These are phyloP conservation scores for Dasyurus viverrinus DNA, from an alignment of 2,113 vertebrate genomes.

Conservation along the genomic window DNA sequence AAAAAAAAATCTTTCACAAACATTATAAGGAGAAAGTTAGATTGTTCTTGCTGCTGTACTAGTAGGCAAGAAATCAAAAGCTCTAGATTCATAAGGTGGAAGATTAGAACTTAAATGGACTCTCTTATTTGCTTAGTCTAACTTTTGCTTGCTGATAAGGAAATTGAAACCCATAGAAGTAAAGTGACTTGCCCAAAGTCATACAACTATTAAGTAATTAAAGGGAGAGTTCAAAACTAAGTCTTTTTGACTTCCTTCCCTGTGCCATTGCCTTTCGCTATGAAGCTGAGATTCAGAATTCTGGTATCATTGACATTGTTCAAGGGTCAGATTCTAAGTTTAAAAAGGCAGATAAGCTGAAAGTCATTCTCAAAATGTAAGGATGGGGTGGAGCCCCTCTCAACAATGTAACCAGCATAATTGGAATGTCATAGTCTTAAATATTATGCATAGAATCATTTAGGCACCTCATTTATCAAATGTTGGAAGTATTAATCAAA, in stretches of 20 bases:
- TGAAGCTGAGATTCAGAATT: not conserved
- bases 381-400: not conserved
- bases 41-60: not conserved
- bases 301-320: not conserved
- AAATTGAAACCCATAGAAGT: not conserved
- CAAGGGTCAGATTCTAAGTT: not conserved
- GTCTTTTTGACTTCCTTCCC: not conserved
- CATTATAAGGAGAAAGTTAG: not conserved
- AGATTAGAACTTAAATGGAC: not conserved
- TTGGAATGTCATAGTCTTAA: not conserved
- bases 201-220: not conserved
- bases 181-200: not conserved
- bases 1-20: not conserved
- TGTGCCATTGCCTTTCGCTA: not conserved
- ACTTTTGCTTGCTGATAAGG: too few relatives aligned
- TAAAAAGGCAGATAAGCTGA: not conserved
- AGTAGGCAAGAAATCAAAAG: not conserved
- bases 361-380: not conserved
- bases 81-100: not conserved
- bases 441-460: not conserved
- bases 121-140: not conserved
- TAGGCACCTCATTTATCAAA: slow-evolving; percentile 41
- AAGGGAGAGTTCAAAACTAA: not conserved
- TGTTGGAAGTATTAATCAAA: slow-evolving; percentile 46
- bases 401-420: not conserved